A percentile compares a stretch with the other conserved stretches of the same genome.
Conservation (phyloP, 2,113 vertebrate species). For the Plecotus auritus region DNA sequence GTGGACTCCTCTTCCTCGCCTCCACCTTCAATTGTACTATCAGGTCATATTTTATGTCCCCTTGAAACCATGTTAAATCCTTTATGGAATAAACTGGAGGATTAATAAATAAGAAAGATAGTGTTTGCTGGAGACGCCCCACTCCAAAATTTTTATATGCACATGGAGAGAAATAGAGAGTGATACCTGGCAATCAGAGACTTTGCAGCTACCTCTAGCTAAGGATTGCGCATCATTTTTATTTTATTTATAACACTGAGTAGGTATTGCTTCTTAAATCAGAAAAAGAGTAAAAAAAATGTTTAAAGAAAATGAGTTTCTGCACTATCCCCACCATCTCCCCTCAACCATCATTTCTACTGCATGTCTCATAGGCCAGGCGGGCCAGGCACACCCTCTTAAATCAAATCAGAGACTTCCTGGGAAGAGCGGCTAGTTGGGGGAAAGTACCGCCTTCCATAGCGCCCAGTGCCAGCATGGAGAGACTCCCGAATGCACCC, state of each 20-base stretch:
- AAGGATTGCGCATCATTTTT: neutral
- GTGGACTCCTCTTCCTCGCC: neutral
- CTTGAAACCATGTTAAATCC: neutral
- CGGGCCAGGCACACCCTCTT: neutral
- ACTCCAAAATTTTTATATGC: neutral
- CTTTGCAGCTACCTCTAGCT: neutral
- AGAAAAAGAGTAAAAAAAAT: neutral
- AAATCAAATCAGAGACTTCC: neutral
- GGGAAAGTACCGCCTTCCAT: fast-evolving
- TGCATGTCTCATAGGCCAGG: neutral
- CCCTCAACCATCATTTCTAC: neutral
- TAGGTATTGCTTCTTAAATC: neutral
- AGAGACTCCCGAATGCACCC: neutral
- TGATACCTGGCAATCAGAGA: neutral
- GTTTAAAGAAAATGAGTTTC: neutral
- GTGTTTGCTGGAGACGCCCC: neutral
- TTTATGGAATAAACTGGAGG: neutral
- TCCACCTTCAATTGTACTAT: neutral
- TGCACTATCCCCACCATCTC: neutral
- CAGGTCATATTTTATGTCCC: neutral
- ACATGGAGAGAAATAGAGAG: neutral
- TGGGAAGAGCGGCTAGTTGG: neutral
- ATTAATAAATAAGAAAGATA: neutral
- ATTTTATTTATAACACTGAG: neutral
- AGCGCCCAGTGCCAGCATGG: neutral